These are phyloP conservation scores for Seriola rivoliana DNA, from an alignment of 2,113 vertebrate genomes.

Conservation along the genomic window DNA sequence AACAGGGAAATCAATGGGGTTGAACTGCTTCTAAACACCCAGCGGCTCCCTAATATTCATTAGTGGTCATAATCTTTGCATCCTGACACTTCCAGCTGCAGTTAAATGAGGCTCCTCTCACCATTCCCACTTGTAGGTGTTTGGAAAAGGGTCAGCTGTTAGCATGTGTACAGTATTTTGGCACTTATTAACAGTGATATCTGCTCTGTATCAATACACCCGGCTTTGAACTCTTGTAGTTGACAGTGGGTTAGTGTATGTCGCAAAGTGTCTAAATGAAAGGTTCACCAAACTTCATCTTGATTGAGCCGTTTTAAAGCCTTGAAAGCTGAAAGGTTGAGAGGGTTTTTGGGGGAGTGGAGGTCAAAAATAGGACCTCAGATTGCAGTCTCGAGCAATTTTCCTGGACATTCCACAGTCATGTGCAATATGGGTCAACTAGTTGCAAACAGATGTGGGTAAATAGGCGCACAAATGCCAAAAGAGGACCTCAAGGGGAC, in stretches of 20 bases:
- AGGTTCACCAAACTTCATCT: not conserved
- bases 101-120: constrained; percentile 51
- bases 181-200: constrained; percentile 48
- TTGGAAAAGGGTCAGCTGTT: constrained; percentile 62
- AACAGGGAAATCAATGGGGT: constrained; percentile 64
- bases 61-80: constrained; percentile 68
- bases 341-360: not conserved
- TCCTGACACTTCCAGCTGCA: constrained; percentile 67
- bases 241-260: not conserved
- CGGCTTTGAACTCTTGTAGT: constrained; percentile 1
- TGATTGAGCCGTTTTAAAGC: not conserved
- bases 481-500: constrained; percentile 46
- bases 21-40: constrained; percentile 63
- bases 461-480: constrained; percentile 54
- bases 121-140: constrained; percentile 42
- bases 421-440: constrained; percentile 55
- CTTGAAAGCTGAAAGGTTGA: not conserved
- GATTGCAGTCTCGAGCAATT: constrained; percentile 41
- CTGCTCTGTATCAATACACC: constrained; percentile 8
- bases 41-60: constrained; percentile 72
- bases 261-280: not conserved
- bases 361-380: constrained; percentile 46
- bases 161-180: constrained; percentile 13
- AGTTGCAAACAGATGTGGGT: constrained; percentile 81
- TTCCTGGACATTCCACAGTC: constrained; percentile 57